A percentile compares a stretch with the other conserved stretches of the same genome.
Evolutionary conservation across 2,797 vertebrate genomes (phyloP).

Genomic region (Podarcis lilfordi): DNA sequence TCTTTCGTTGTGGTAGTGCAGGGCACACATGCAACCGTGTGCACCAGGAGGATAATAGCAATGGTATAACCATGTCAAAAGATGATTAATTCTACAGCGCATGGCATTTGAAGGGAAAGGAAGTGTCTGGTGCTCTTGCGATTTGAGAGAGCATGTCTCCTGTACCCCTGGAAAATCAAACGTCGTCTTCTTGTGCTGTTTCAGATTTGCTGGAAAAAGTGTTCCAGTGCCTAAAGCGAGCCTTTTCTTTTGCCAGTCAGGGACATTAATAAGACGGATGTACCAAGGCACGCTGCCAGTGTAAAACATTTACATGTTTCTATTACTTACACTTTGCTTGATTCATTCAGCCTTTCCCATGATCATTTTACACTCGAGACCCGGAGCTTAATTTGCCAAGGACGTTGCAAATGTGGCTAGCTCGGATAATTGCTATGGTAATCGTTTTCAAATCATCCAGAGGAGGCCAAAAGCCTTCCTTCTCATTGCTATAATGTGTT

Average conservation of each 20-base stretch:
- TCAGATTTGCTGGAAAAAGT: constrained; percentile 36
- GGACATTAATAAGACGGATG: constrained; percentile 37
- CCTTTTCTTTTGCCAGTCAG: background rate
- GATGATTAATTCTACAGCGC: background rate
- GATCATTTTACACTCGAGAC: constrained; percentile 38
- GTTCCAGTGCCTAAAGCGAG: constrained; percentile 12
- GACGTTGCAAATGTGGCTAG: constrained; percentile 60
- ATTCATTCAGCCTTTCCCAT: constrained; percentile 47
- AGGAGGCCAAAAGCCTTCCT: constrained; percentile 54
- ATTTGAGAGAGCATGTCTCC: background rate
- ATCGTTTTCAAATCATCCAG: constrained; percentile 45
- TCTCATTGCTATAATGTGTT: constrained; percentile 39
- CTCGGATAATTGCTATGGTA: constrained; percentile 62
- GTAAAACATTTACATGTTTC: accelerated
- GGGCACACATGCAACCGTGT: background rate
- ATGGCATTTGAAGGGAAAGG: background rate
- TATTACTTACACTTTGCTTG: constrained; percentile 35
- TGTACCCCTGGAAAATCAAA: background rate
- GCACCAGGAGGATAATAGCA: background rate
- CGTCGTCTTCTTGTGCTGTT: background rate
- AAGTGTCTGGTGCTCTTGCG: background rate
- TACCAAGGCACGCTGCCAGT: constrained; percentile 21
- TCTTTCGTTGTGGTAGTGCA: background rate
- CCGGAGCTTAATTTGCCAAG: constrained; percentile 59
- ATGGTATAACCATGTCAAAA: background rate